Evolutionary conservation across 2,888 invertebrate species (phyloP), one percentile per base, ranked within the genome.

Genomic region (Xestia c-nigrum): DNA sequence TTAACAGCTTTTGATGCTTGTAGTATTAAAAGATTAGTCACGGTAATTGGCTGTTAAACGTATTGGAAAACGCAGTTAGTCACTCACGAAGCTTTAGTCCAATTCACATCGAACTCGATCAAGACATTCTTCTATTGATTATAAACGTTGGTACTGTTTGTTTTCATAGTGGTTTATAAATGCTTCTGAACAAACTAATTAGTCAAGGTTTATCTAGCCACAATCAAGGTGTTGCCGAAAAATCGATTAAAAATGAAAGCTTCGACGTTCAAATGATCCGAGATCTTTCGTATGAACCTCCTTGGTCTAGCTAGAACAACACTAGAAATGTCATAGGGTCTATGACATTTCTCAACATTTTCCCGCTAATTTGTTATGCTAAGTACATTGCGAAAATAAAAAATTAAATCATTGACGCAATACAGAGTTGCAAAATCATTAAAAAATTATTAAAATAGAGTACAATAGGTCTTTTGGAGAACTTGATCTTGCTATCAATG

Each of bases 331-430:
- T 81, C 81, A 76, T 59, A 50, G 9, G 9, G 10, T 9, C 9
- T 43, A 10, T 43, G 43, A 66, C 57, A 71, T 86, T 86, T 82
- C 72, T 74, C 67, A 86, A 86, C 55, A 72, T 81, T 82, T 80
- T 74, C 55, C 77, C 78, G 81, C 84, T 47, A 76, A 87, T 88
- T 88, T 72, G 84, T n/a, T 80, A 82, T 81, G 81, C 76, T 82
- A 72, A 81, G 66, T 55, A 76, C 61, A 80, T 80, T 82, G 55
- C 52, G 47, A 74, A 64, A 71, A 70, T 59, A 66, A 85, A 80
- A 84, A 86, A 76, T 24, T 31, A 10, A 74, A 70, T 72, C 50
- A 57, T 72, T 78, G 66, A 77, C 73, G 80, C 74, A 87, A 85
- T 82, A 63, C 1, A 77, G 40, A 75, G 57, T 86, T 75, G 72